phyloP scores from a whole-genome alignment of 1,140 invertebrate species.

The Aricia agestis region DNA sequence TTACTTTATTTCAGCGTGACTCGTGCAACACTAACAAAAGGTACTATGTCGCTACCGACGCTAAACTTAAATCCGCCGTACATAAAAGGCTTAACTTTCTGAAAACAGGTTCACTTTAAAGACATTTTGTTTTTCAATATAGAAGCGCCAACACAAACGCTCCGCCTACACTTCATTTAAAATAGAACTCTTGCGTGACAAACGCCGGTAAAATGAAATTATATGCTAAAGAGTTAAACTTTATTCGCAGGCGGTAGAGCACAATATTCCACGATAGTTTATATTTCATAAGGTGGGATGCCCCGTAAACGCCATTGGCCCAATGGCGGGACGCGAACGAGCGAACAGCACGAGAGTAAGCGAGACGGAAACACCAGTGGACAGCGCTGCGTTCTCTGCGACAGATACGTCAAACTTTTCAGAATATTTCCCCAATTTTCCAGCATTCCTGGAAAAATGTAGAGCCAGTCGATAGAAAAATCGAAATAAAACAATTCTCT shows the following conservation, averaged over 20 bases:
- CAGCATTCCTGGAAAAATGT: neutral
- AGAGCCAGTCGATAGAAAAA: neutral
- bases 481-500: neutral
- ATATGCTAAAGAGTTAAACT: constrained; percentile 71
- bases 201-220: constrained; percentile 68
- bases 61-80: constrained; percentile 62
- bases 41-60: constrained; percentile 52
- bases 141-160: constrained; percentile 65
- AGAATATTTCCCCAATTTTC: constrained; percentile 9
- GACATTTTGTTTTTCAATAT: constrained; percentile 73
- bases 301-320: constrained; percentile 70
- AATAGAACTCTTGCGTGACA: constrained; percentile 74
- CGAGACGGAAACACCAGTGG: constrained; percentile 49
- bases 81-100: constrained; percentile 73
- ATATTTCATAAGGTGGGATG: constrained; percentile 70
- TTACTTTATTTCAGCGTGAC: constrained; percentile 66
- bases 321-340: constrained; percentile 67
- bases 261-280: constrained; percentile 65
- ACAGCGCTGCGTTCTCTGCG: constrained; percentile 22
- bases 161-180: constrained; percentile 75
- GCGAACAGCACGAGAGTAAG: constrained; percentile 64
- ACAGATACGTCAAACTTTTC: constrained; percentile 20
- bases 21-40: constrained; percentile 43
- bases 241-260: constrained; percentile 65
- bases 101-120: constrained; percentile 71